A percentile compares a stretch with the other conserved stretches of the same genome.
phyloP scores from a whole-genome alignment of 2,113 vertebrate species.

The Dermatemys mawii region DNA sequence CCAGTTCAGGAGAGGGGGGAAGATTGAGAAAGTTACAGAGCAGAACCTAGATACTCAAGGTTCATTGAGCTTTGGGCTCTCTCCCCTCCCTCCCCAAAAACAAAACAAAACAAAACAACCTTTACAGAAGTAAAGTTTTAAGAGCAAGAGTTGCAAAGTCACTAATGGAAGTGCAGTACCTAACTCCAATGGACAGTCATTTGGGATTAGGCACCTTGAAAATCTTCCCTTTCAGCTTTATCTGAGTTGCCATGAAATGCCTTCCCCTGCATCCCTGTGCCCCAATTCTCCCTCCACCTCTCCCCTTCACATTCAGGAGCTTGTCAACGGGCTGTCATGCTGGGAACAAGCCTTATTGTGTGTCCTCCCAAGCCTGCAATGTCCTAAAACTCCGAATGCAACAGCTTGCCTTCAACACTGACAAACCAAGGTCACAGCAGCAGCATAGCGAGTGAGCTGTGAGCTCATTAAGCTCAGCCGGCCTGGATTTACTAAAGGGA shows the following conservation, averaged over 20 bases:
- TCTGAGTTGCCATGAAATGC: neutral
- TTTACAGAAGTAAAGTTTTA: neutral
- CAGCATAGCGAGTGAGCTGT: accelerated
- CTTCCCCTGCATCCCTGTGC: neutral
- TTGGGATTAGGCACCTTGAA: neutral
- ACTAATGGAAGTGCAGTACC: neutral
- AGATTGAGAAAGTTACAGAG: no score
- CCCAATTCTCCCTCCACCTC: neutral
- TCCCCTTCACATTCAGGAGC: neutral
- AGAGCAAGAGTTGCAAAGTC: neutral
- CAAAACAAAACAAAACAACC: no score
- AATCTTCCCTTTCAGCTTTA: neutral
- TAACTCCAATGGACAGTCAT: neutral
- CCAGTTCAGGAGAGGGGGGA: neutral
- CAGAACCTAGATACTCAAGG: no score
- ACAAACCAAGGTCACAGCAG: neutral
- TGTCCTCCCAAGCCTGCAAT: neutral
- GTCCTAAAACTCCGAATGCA: accelerated
- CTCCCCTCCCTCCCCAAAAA: no score
- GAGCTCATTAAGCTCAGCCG: neutral
- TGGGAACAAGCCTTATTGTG: neutral
- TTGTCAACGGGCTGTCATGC: neutral
- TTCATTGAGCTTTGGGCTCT: no score
- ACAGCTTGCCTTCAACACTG: neutral
- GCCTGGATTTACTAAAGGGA: neutral